Evolutionary conservation across 2,113 vertebrate species (phyloP).

Genomic region (Engystomops pustulosus): DNA sequence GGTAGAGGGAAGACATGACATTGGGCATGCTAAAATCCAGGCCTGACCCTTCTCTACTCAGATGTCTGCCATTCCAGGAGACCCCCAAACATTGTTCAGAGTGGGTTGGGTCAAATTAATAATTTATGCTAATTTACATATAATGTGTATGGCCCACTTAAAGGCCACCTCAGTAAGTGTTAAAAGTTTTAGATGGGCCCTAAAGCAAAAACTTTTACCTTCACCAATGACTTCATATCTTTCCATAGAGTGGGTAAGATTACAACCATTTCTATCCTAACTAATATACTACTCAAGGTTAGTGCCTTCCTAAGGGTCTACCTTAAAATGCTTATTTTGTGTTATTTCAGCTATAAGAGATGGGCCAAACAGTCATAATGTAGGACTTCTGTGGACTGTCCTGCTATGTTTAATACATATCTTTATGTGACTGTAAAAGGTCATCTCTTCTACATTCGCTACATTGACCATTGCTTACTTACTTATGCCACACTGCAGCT

Average conservation of each 20-base stretch:
- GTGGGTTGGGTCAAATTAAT: too few species aligned
- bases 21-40: too few species aligned
- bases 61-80: too few species aligned
- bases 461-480: slow-evolving; percentile 22
- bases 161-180: not conserved
- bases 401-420: not conserved
- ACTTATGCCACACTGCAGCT: not conserved
- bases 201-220: not conserved
- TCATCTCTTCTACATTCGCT: slow-evolving; percentile 18
- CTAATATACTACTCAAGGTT: not conserved
- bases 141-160: too few species aligned
- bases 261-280: not conserved
- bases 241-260: not conserved
- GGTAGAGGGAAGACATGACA: too few species aligned
- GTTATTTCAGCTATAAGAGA: not conserved
- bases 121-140: too few species aligned
- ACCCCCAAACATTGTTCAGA: too few species aligned
- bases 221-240: not conserved
- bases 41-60: too few species aligned
- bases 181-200: not conserved
- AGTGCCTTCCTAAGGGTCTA: not conserved
- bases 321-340: not conserved
- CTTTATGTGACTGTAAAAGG: slow-evolving; percentile 30
- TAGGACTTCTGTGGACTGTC: not conserved
- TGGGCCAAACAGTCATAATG: not conserved